Evolutionary conservation across 2,888 invertebrate genomes (phyloP), one percentile per base, ranked within the genome.

Genomic region (Chrysodeixis includens): DNA sequence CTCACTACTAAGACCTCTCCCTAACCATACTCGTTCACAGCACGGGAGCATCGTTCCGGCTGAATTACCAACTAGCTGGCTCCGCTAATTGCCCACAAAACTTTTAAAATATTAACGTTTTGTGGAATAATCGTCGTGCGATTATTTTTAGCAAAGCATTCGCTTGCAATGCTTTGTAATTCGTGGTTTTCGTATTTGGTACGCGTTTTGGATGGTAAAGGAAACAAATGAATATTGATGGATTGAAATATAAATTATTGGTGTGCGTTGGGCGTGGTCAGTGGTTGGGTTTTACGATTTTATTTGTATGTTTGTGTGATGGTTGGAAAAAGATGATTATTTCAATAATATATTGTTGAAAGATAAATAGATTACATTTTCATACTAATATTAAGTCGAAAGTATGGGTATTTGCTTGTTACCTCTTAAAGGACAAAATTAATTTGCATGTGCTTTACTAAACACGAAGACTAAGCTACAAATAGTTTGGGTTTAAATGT

Each of bases 71-170:
- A 82, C 86, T 83, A 83, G 79, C 82, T 79, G 82, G 74, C 74
- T 69, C 73, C 76, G 71, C 87, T 90, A 90, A 90, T 90, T 88
- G 86, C 83, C 81, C 80, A 71, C 77, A 83, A 76, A 84, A 83
- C 81, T 88, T 87, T 85, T 81, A 78, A 86, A 88, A 86, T 87
- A 86, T 83, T 82, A 85, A 83, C 78, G 77, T 81, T 81, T 74
- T 81, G 72, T 76, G 71, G 71, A 67, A 74, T 74, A 79, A 82
- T 77, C 69, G 74, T 74, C 56, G 68, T 26, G 65, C 65, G 58
- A 75, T 66, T 69, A 72, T 76, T 76, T 57, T 76, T 72, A 67
- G 63, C 51, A 55, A 55, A 64, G 44, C 56, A 40, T 35, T 64
- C 56, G 51, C 59, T 55, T 56, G 52, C 30, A 44, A 69, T 55